Evolutionary conservation across 2,113 vertebrate species (phyloP).

Genomic region (Pterocles orientalis): DNA sequence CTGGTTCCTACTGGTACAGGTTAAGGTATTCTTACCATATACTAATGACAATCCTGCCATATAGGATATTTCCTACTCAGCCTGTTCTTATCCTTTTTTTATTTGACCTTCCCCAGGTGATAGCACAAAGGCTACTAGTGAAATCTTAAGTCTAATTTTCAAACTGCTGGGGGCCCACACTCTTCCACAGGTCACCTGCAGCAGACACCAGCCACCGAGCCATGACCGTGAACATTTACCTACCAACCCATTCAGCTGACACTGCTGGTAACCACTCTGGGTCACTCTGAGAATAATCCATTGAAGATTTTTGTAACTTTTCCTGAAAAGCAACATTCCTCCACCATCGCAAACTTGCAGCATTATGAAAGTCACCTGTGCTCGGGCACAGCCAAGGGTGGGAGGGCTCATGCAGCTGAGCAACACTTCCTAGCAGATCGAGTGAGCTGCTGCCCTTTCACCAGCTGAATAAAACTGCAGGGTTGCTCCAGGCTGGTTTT

Average conservation of each 20-base stretch:
- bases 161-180: background rate
- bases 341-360: background rate
- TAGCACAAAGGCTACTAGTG: background rate
- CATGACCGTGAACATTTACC: background rate
- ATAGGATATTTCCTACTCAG: background rate
- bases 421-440: background rate
- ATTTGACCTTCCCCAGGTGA: background rate
- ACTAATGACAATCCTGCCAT: background rate
- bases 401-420: fast-evolving
- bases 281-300: background rate
- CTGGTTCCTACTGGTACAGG: background rate
- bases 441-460: background rate
- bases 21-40: background rate
- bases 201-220: background rate
- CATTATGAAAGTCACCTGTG: background rate
- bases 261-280: background rate
- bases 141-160: background rate
- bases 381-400: background rate
- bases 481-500: background rate
- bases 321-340: background rate
- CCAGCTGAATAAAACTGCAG: background rate
- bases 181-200: background rate
- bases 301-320: background rate
- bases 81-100: background rate
- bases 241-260: background rate